Base-by-base conservation (phyloP, 53 echinoderm and acorn worm species). In the Antedon mediterranea region DNA sequence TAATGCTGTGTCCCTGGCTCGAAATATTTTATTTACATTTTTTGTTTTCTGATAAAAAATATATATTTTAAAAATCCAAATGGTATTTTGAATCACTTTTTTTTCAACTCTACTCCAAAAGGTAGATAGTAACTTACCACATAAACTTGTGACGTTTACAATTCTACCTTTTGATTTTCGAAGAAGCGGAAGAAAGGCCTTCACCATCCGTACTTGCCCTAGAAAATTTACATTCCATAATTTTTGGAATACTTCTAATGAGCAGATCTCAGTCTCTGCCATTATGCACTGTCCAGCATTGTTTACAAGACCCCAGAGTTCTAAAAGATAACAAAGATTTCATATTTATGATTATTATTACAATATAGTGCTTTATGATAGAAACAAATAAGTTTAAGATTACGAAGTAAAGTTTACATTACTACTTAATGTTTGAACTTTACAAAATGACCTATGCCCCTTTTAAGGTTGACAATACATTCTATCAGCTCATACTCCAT, bases 231-330 rank as follows among this genome's bases (percentile, higher is more conserved):
- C 82, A 1, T 90, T 81, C 98, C 92, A 92, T 72, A 86, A 42
- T 71, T 82, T 89, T 73, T 82, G 78, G 71, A 84, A 92, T 32
- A 88, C 74, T 34, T 88, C 84, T 71, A 90, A 32, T 0, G 92
- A 75, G 71, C 86, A 81, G 71, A 98, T 81, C 71, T 98, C 98
- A 3, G 88, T 79, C 77, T 98, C 91, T 28, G 71, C 90, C 23
- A 83, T 84, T 43, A 86, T 83, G 78, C 86, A 81, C 30, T 86
- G 80, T 0, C 92, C 90, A 28, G 92, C 92, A 72, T 93, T 93
- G 77, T 98, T 98, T 75, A 98, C 98, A 28, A 98, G 8, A 23
- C 85, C 98, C 92, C 92, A 98, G 71, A 98, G 81, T 33, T 89
- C 98, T 92, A 87, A 75, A 43, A 79, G 13, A 37, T 78, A 70